Evolutionary conservation across 2,113 vertebrate species (phyloP).

Genomic region (Oreochromis tanganicae): DNA sequence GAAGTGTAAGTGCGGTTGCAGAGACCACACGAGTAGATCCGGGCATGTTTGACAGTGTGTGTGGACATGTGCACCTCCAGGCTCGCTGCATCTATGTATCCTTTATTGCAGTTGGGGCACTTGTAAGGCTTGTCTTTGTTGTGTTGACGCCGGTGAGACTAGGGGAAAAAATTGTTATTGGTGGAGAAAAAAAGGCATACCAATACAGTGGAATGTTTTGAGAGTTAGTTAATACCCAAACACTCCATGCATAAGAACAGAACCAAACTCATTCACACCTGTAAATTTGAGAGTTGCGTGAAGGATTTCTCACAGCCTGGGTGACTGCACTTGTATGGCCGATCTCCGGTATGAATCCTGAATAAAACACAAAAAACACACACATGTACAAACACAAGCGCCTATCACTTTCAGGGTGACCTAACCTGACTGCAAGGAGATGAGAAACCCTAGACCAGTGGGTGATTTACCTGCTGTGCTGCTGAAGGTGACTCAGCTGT

Average conservation of each 20-base stretch:
- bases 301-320: conserved; percentile 97
- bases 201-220: neutral
- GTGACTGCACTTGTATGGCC: conserved; percentile 92
- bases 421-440: neutral
- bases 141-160: conserved; percentile 98
- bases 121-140: conserved; percentile 99
- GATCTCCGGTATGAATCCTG: conserved; percentile 97
- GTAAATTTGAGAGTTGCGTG: conserved; percentile 96
- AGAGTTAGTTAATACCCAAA: neutral
- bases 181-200: neutral
- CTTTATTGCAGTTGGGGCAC: conserved; percentile 97
- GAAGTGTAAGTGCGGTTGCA: conserved; percentile 98
- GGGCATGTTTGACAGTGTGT: conserved; percentile 96
- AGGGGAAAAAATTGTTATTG: conserved; percentile 2
- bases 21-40: conserved; percentile 95
- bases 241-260: neutral
- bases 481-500: conserved; percentile 97
- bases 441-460: conserved; percentile 27
- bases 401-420: neutral
- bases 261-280: conserved; percentile 71
- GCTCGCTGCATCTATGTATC: conserved; percentile 88
- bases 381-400: neutral
- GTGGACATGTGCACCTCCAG: conserved; percentile 94
- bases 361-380: conserved; percentile 34
- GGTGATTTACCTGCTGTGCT: conserved; percentile 90